Evolutionary conservation across 2,797 vertebrate species (phyloP).

Genomic region (Chelon auratus): DNA sequence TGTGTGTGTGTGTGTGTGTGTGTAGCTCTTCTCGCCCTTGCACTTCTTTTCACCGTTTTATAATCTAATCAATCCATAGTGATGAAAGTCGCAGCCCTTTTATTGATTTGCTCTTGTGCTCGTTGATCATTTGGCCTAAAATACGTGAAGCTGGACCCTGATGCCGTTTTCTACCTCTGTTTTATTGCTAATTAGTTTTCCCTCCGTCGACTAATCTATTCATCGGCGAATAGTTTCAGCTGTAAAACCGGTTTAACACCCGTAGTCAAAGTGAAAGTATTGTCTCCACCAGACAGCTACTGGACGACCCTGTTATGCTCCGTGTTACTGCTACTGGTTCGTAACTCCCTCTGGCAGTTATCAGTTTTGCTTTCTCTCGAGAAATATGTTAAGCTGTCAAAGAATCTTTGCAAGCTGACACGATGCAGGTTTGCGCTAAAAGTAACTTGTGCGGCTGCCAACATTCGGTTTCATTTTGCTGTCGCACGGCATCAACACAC

Average conservation of each 20-base stretch:
- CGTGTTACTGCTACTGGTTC: neutral
- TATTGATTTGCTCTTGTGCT: neutral
- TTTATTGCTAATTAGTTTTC: neutral
- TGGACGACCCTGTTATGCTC: neutral
- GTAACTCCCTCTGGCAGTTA: neutral
- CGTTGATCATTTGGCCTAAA: neutral
- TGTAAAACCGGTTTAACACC: neutral
- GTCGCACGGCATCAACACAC: slow-evolving; percentile 17
- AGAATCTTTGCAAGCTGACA: slow-evolving; percentile 10
- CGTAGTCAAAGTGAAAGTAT: neutral
- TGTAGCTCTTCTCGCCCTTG: neutral
- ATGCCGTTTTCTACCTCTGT: neutral
- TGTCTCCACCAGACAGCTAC: neutral
- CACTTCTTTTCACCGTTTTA: neutral
- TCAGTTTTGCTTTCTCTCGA: slow-evolving; percentile 17
- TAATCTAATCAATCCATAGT: neutral
- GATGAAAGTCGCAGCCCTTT: neutral
- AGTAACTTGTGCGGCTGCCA: slow-evolving; percentile 3
- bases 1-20: no score
- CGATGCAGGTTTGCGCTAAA: neutral
- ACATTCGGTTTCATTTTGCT: slow-evolving; percentile 49
- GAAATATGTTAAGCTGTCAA: slow-evolving; percentile 10
- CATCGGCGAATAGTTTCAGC: neutral
- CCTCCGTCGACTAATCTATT: neutral
- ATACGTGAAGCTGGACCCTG: neutral